phyloP scores from a whole-genome alignment of 23 tunicate species.

The Trididemnum nubilum region DNA sequence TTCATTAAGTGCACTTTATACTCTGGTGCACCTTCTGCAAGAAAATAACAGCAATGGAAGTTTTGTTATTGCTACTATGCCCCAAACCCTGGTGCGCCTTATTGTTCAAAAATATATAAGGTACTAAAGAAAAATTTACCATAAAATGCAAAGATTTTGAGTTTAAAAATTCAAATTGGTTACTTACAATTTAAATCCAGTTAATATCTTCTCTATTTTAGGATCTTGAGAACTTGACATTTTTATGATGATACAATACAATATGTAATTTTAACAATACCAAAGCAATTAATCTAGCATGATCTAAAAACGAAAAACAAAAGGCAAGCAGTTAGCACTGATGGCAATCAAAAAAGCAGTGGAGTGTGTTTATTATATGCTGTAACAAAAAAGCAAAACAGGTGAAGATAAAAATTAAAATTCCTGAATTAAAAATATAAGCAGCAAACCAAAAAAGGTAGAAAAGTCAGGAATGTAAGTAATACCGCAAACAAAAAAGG shows the following conservation, averaged over 20 bases:
- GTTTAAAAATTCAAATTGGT: not conserved
- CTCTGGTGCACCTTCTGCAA: too few relatives aligned
- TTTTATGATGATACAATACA: too few relatives aligned
- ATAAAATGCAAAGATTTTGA: too few relatives aligned
- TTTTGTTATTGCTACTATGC: too few relatives aligned
- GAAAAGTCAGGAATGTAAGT: constrained; percentile 11
- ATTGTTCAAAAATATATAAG: too few relatives aligned
- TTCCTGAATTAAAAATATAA: not conserved
- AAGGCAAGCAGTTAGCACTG: not conserved
- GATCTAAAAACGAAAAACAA: not conserved
- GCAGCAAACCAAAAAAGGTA: constrained; percentile 5
- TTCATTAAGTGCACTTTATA: too few relatives aligned
- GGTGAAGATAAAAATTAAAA: constrained; percentile 1
- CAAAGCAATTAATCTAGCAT: too few relatives aligned
- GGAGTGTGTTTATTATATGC: not conserved
- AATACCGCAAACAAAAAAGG: constrained; percentile 1
- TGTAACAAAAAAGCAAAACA: not conserved
- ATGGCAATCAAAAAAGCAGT: constrained; percentile 8
- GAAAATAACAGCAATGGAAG: too few relatives aligned
- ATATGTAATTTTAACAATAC: too few relatives aligned
- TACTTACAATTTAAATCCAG: constrained; percentile 66
- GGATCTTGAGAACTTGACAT: not conserved
- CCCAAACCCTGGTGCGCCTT: too few relatives aligned
- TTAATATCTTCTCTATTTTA: constrained; percentile 19
- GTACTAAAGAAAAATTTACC: too few relatives aligned